These are phyloP conservation scores for Petrolisthes manimaculis DNA, from an alignment of 2,888 invertebrate species.

Conservation along the genomic window DNA sequence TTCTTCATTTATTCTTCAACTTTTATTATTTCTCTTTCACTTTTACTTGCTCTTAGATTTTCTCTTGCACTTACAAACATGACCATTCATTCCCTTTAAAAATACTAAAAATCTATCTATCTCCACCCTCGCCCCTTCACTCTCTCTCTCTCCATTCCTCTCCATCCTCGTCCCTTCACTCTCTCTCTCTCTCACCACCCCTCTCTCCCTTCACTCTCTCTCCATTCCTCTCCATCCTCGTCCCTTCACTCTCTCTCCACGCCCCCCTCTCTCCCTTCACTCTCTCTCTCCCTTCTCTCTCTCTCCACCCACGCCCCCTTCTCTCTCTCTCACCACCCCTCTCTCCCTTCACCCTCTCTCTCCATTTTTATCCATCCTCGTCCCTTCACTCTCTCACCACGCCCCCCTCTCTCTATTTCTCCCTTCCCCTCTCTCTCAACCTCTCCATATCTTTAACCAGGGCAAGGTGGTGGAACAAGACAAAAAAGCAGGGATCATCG, in stretches of 20 bases:
- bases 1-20: too few species aligned
- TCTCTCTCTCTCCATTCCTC: background rate
- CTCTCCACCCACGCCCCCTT: background rate
- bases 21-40: background rate
- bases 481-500: slow-evolving; percentile 32
- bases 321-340: background rate
- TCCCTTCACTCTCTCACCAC: background rate
- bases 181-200: background rate
- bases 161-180: background rate
- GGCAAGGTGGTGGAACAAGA: slow-evolving; percentile 16
- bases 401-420: slow-evolving; percentile 5
- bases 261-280: background rate
- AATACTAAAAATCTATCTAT: background rate
- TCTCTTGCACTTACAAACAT: too few species aligned
- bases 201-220: background rate
- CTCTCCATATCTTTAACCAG: background rate
- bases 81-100: background rate
- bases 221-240: background rate
- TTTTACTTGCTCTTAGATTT: background rate
- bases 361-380: background rate
- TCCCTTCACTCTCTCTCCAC: background rate
- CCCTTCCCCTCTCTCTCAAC: background rate
- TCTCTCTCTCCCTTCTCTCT: background rate
- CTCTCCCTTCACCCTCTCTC: background rate
- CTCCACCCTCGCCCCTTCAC: background rate